Base-by-base conservation (phyloP, 2,888 invertebrate genomes). In the Drosophila nigritarsus region DNA sequence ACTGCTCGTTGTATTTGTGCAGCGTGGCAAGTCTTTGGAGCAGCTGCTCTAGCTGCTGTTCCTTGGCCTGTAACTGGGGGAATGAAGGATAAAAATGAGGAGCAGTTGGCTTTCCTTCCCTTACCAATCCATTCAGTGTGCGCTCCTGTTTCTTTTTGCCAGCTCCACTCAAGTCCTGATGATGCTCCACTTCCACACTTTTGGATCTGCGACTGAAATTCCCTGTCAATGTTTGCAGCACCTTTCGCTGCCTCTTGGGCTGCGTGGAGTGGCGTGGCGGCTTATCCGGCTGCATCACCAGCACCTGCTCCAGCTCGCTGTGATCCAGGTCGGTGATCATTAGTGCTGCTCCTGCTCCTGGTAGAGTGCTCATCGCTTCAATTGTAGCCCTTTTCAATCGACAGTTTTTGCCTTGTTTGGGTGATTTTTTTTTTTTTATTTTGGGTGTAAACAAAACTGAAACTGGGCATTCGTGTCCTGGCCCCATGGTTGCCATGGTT, bases 21-120 rank as follows among this genome's bases (percentile, higher is more conserved):
- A 96, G 93, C 0, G 94, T 93, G 73, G 94, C 94, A 0, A 96
- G 91, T 85, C 95, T 95, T 53, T 95, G 95, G 60, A 95, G 94
- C 7, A 96, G 90, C 89, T 95, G 95, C 62, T 94, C 91, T 87
- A 96, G 94, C 82, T 95, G 94, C 18, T 93, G 91, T 59, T 95
- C 95, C 90, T 95, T 96, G 81, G 95, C 94, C 62, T 95, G 94
- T 58, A 96, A 89, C 95, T 95, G 71, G 0, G 6, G 11, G 0
- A 24, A 15, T 6, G 7, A 7, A 15, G 7, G 0, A 38, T 9
- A 24, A 2, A 9, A 1, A 20, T 9, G 18, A 27, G 2, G 6
- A 1, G 6, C 8, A 9, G 3, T 9, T 15, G 8, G 2, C 20
- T 8, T 32, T 8, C 0, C 1, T 4, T 30, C 56, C 81, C 85